phyloP scores from a whole-genome alignment of 2,113 vertebrate genomes.

The Parotia lawesii region DNA sequence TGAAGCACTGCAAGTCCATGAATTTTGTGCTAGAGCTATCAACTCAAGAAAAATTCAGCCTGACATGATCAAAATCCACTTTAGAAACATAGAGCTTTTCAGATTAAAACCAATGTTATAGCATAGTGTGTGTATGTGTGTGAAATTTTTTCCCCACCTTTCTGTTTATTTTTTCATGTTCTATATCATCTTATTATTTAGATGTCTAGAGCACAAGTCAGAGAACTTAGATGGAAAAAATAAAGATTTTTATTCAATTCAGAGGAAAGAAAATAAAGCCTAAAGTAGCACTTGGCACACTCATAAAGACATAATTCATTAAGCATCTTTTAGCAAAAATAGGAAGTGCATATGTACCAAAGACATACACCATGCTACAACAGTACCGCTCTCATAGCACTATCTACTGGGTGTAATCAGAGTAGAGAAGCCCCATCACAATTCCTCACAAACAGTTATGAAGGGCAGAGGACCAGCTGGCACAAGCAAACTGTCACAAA shows the following conservation, averaged over 20 bases:
- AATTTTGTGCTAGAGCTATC: neutral
- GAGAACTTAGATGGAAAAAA: neutral
- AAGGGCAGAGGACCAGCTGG: neutral
- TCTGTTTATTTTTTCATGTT: neutral
- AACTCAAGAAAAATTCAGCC: neutral
- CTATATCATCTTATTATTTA: neutral
- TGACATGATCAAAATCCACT: neutral
- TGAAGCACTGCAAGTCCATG: neutral
- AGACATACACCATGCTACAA: too few species aligned
- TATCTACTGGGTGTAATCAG: neutral
- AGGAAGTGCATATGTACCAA: neutral
- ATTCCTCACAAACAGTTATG: neutral
- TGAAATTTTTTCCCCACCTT: neutral
- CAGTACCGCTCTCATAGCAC: neutral
- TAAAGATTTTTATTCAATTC: neutral
- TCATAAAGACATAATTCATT: neutral
- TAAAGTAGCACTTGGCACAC: neutral
- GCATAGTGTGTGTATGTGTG: rapidly evolving
- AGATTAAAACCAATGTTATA: neutral
- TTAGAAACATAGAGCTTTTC: neutral
- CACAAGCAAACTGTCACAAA: neutral
- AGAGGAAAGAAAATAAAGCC: neutral
- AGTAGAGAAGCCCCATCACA: neutral
- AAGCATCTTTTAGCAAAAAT: neutral
- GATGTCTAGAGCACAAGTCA: neutral